These are phyloP conservation scores for Tenualosa ilisha DNA, from an alignment of 2,797 vertebrate genomes.

Conservation along the genomic window DNA sequence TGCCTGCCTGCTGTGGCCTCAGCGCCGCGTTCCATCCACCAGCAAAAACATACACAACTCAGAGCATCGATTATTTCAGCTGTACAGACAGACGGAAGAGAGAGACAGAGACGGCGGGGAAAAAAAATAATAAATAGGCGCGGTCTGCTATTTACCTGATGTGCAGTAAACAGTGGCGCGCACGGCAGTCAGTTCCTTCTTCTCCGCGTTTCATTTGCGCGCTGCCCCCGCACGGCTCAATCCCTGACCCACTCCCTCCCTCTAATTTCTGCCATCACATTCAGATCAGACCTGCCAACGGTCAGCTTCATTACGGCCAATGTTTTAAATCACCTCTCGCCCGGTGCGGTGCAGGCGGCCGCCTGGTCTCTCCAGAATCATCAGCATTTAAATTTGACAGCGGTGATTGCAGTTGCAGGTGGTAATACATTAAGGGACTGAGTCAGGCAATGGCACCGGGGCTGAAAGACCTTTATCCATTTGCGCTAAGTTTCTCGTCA, in stretches of 20 bases:
- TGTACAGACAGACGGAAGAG: slow-evolving; percentile 55
- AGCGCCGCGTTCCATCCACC: slow-evolving; percentile 29
- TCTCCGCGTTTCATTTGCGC: slow-evolving; percentile 72
- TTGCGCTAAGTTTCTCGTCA: slow-evolving; percentile 76
- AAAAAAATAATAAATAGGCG: slow-evolving; percentile 49
- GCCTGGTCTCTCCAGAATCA: slow-evolving; percentile 75
- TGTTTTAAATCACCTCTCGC: slow-evolving; percentile 82
- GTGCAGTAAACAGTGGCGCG: slow-evolving; percentile 69
- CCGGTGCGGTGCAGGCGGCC: slow-evolving; percentile 69
- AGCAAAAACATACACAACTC: slow-evolving; percentile 47
- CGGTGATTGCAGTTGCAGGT: slow-evolving; percentile 79
- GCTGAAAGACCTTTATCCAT: slow-evolving; percentile 79
- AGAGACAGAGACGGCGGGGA: background rate
- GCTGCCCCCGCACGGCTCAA: slow-evolving; percentile 66
- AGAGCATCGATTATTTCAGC: slow-evolving; percentile 78
- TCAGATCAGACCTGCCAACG: slow-evolving; percentile 78
- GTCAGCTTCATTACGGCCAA: slow-evolving; percentile 82
- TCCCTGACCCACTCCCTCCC: slow-evolving; percentile 72
- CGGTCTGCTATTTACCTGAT: slow-evolving; percentile 73
- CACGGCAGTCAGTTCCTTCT: slow-evolving; percentile 58
- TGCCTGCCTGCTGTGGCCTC: slow-evolving; percentile 46
- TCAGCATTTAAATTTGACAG: slow-evolving; percentile 81
- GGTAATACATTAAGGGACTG: slow-evolving; percentile 85
- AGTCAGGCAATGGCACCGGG: slow-evolving; percentile 70
- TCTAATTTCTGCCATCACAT: slow-evolving; percentile 80